Evolutionary conservation across 2,113 vertebrate genomes (phyloP).

Genomic region (Cairina moschata): DNA sequence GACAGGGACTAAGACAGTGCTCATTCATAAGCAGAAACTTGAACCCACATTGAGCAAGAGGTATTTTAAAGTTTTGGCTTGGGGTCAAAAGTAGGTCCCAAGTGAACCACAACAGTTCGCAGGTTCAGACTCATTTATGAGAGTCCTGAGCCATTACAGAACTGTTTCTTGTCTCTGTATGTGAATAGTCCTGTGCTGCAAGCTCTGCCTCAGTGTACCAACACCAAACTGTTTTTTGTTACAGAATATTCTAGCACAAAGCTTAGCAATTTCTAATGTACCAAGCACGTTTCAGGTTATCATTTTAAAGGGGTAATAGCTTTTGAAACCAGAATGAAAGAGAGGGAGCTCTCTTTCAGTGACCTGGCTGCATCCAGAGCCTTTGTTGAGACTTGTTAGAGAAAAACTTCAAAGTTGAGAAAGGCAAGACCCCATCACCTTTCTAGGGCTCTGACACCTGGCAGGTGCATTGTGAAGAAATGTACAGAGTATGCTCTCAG

Average conservation of each 20-base stretch:
- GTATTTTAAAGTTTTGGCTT: background rate
- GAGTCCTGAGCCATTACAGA: background rate
- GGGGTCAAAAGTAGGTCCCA: background rate
- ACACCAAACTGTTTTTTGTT: background rate
- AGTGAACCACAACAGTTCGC: background rate
- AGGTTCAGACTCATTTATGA: background rate
- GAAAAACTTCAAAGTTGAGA: background rate
- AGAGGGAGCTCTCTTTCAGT: background rate
- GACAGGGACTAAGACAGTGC: background rate
- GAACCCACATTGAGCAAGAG: background rate
- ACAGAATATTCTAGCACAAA: background rate
- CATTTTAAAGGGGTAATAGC: background rate
- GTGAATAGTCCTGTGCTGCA: background rate
- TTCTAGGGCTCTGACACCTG: background rate
- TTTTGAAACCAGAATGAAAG: background rate
- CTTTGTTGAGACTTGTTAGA: background rate
- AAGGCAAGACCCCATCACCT: background rate
- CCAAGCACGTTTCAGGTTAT: background rate
- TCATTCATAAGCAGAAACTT: background rate
- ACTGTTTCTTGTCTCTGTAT: background rate
- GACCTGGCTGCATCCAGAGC: background rate
- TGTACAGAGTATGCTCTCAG: background rate
- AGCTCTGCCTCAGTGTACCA: background rate
- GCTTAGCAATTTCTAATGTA: background rate
- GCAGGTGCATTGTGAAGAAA: background rate